Conservation (phyloP, 2,797 vertebrate genomes). For the Halcyon badia region DNA sequence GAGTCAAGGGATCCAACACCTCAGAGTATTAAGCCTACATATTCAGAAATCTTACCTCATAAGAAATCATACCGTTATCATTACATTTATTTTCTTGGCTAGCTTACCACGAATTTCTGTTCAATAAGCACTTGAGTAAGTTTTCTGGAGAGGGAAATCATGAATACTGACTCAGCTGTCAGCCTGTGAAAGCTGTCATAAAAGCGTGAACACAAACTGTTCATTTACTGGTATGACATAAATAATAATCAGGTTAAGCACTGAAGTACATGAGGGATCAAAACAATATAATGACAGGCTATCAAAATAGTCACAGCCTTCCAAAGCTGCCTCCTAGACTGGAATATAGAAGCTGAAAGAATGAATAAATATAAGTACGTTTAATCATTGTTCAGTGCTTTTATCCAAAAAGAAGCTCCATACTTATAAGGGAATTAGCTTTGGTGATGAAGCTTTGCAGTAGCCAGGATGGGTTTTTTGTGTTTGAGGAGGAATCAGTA, state of each 20-base stretch:
- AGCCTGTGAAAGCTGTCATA: constrained; percentile 5
- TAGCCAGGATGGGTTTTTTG: background rate
- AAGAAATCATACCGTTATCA: background rate
- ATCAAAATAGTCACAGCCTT: constrained; percentile 42
- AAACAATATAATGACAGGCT: background rate
- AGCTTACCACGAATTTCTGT: constrained; percentile 5
- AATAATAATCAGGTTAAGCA: constrained; percentile 48
- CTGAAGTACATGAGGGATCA: background rate
- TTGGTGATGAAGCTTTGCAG: background rate
- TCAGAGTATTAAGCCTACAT: background rate
- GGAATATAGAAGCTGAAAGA: background rate
- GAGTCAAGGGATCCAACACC: background rate
- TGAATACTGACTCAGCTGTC: background rate
- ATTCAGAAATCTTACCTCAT: background rate
- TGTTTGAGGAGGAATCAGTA: background rate
- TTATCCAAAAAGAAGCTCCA: constrained; percentile 20
- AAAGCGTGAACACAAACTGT: constrained; percentile 5
- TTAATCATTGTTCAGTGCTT: background rate
- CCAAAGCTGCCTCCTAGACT: constrained; percentile 3
- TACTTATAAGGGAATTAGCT: background rate
- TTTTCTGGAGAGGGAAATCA: constrained; percentile 16
- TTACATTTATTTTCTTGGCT: background rate
- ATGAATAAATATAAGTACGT: background rate
- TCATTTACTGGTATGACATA: background rate
- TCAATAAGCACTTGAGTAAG: background rate